phyloP scores from a whole-genome alignment of 2,113 vertebrate species.

The Paratilapia polleni region DNA sequence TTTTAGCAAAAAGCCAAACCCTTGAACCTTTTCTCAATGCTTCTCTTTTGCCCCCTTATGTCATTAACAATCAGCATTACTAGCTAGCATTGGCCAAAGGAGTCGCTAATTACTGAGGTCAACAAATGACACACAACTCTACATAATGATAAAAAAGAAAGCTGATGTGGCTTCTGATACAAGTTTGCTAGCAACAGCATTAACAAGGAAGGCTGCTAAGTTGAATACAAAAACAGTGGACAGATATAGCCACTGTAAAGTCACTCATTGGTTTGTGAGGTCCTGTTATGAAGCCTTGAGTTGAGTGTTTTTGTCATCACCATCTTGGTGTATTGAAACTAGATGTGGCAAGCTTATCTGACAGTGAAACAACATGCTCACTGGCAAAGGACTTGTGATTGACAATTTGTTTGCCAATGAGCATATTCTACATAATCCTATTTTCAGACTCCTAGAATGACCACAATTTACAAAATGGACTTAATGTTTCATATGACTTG shows the following conservation, averaged over 20 bases:
- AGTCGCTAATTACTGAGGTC: background rate
- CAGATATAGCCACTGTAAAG: background rate
- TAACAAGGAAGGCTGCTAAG: background rate
- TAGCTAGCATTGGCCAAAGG: background rate
- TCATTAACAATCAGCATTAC: background rate
- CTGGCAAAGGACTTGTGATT: background rate
- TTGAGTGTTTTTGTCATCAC: background rate
- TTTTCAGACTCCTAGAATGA: background rate
- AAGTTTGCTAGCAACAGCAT: background rate
- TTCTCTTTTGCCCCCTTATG: background rate
- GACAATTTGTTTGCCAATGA: background rate
- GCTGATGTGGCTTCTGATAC: background rate
- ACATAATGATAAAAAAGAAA: background rate
- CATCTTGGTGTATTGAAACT: background rate
- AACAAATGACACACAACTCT: background rate
- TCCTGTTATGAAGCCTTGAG: background rate
- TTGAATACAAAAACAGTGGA: background rate
- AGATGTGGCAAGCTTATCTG: background rate
- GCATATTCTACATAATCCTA: background rate
- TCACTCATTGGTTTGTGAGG: background rate
- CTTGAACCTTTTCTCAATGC: background rate
- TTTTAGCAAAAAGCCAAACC: background rate
- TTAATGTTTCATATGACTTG: background rate
- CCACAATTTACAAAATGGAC: rapidly evolving
- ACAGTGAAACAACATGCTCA: background rate